Conservation (phyloP, 2,888 invertebrate species). For the Phanerotoma sp. region DNA sequence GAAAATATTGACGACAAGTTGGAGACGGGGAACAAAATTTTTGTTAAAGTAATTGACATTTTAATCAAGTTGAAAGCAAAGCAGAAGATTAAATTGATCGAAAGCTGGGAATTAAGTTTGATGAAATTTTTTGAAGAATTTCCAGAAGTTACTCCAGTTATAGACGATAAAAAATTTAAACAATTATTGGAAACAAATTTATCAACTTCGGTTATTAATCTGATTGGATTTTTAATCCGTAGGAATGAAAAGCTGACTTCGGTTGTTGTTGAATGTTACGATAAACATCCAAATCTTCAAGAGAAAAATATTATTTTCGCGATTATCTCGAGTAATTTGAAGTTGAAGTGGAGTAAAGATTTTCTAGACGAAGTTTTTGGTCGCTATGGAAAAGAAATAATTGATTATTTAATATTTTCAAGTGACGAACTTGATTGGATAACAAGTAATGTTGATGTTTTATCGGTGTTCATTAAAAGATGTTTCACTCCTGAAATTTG, state of each 20-base stretch:
- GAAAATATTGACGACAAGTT: no score
- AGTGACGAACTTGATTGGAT: constrained; percentile 40
- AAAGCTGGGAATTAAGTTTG: constrained; percentile 62
- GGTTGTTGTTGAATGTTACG: constrained; percentile 59
- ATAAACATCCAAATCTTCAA: constrained; percentile 56
- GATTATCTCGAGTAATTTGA: constrained; percentile 58
- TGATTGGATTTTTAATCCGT: constrained; percentile 64
- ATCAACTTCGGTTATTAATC: constrained; percentile 57
- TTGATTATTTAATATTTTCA: constrained; percentile 56
- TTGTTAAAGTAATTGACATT: constrained; percentile 35
- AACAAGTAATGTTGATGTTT: constrained; percentile 61
- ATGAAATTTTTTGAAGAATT: constrained; percentile 63
- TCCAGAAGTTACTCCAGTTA: constrained; percentile 62
- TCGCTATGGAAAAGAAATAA: constrained; percentile 65
- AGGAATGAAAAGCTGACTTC: constrained; percentile 59
- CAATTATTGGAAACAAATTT: constrained; percentile 36
- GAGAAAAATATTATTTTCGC: constrained; percentile 69
- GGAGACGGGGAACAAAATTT: no score
- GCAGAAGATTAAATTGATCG: constrained; percentile 44
- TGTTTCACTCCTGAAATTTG: constrained; percentile 44
- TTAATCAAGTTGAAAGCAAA: constrained; percentile 38
- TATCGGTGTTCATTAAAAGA: constrained; percentile 62
- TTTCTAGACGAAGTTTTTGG: constrained; percentile 62
- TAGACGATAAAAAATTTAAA: constrained; percentile 53
- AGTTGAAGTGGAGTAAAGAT: constrained; percentile 55